These are phyloP conservation scores for Eubucco bourcierii DNA, from an alignment of 2,113 vertebrate genomes.

Conservation along the genomic window DNA sequence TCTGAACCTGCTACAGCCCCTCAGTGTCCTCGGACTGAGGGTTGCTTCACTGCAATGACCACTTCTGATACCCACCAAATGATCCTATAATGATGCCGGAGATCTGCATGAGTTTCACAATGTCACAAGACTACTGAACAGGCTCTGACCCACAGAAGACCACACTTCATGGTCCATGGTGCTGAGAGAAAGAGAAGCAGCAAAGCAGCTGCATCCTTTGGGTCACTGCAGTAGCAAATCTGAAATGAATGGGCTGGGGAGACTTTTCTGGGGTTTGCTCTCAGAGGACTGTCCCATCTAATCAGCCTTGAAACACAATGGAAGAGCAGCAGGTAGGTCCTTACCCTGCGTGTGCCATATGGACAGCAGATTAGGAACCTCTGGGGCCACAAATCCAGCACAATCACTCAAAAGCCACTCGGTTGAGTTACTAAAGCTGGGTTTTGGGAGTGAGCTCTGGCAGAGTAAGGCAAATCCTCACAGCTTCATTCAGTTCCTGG, in stretches of 20 bases:
- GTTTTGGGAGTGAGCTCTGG: not conserved
- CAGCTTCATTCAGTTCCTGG: not conserved
- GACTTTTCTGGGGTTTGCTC: not conserved
- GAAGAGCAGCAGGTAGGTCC: not conserved
- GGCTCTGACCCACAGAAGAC: not conserved
- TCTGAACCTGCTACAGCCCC: not conserved
- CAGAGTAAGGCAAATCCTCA: not conserved
- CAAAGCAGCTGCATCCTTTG: not conserved
- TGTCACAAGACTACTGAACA: accelerated
- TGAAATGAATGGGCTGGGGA: not conserved
- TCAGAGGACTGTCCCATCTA: not conserved
- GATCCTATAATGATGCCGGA: accelerated
- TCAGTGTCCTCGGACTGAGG: not conserved
- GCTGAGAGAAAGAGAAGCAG: not conserved
- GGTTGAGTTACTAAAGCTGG: not conserved
- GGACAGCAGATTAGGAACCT: constrained; percentile 39
- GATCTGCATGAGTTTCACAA: accelerated
- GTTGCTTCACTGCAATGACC: accelerated
- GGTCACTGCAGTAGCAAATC: not conserved
- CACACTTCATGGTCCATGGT: accelerated
- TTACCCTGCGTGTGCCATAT: not conserved
- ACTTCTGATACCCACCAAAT: not conserved
- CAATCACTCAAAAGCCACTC: not conserved
- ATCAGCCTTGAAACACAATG: not conserved
- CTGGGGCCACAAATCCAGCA: constrained; percentile 13